Base-by-base conservation (phyloP, 1,140 invertebrate species). In the Eupristina koningsbergeri region DNA sequence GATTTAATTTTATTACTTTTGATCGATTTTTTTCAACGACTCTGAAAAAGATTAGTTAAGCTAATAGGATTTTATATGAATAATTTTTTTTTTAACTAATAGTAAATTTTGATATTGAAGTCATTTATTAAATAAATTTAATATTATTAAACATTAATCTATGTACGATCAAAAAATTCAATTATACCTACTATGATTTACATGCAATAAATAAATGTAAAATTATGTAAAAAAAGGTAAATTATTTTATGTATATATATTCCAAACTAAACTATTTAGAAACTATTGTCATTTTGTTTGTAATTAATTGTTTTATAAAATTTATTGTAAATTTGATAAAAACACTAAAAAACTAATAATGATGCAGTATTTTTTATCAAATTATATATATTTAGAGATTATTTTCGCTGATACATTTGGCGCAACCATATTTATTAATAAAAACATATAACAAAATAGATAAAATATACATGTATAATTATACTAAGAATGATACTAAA, bases 1-100 rank as follows among this genome's bases (percentile, higher is more conserved):
- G 15, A 29, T 31, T 41, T 53, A 50, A 50, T 53, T 29, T 75
- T 75, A 50, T 34, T 45, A 75, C 1, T 45, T 75, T 75, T 8
- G 39, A 73, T 36, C 29, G 64, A 64, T 64, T 64, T 34, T 75
- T 50, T 75, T 29, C 45, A 75, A 75, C 13, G 47, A 75, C 29
- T 47, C 73, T 75, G 73, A 75, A 75, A 75, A 75, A 75, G n/a
- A 75, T 75, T 75, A 75, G 41, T 75, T 7, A 50, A 75, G 47
- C 73, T 75, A 53, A 53, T 53, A 50, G 73, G 45, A 34, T 50
- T 8, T 22, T 75, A 45, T 34, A 75, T 53, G 41, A 34, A 36
- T 36, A 67, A 9, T 64, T 34, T 31, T 64, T 64, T 64, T 64
- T 29, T 64, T 64, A 64, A 11, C 63, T 67, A 67, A 36, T 58